Evolutionary conservation across 2,797 vertebrate species (phyloP).

Genomic region (Hoplostethus atlanticus): DNA sequence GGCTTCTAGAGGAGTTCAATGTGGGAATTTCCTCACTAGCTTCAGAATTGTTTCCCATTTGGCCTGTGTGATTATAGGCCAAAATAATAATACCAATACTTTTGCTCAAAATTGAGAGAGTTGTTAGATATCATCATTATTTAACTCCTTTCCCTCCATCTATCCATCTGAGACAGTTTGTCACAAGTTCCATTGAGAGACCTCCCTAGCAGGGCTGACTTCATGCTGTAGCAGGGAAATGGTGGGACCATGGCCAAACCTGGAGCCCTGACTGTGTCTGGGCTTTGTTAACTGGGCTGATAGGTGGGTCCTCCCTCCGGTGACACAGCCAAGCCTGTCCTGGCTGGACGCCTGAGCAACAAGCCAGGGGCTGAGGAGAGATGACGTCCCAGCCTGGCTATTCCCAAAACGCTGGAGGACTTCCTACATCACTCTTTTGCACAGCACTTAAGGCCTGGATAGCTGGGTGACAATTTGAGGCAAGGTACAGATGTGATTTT

Average conservation of each 20-base stretch:
- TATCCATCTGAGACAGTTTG: neutral
- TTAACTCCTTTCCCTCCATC: neutral
- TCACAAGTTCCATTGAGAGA: slow-evolving; percentile 20
- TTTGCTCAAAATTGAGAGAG: no score
- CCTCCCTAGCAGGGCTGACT: slow-evolving; percentile 1
- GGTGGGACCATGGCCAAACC: slow-evolving; percentile 14
- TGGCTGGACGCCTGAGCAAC: slow-evolving; percentile 34
- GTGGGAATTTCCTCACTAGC: no score
- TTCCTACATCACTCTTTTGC: neutral
- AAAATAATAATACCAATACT: no score
- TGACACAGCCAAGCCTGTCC: slow-evolving; percentile 29
- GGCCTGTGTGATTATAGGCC: no score
- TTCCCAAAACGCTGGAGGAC: slow-evolving; percentile 20
- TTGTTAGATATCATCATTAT: no score
- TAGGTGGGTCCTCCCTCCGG: slow-evolving; percentile 4
- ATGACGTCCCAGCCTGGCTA: slow-evolving; percentile 26
- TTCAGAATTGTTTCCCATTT: no score
- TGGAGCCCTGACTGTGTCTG: slow-evolving; percentile 23
- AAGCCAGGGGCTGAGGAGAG: slow-evolving; percentile 26
- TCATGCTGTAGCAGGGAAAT: neutral
- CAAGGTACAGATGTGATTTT: slow-evolving; percentile 1
- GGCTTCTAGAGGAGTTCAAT: neutral
- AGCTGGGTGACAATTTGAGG: neutral
- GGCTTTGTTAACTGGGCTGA: slow-evolving; percentile 35
- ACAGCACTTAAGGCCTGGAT: neutral